Evolutionary conservation across 1,140 invertebrate species (phyloP), one percentile per base, ranked within the genome.

Genomic region (Nautilus pompilius): DNA sequence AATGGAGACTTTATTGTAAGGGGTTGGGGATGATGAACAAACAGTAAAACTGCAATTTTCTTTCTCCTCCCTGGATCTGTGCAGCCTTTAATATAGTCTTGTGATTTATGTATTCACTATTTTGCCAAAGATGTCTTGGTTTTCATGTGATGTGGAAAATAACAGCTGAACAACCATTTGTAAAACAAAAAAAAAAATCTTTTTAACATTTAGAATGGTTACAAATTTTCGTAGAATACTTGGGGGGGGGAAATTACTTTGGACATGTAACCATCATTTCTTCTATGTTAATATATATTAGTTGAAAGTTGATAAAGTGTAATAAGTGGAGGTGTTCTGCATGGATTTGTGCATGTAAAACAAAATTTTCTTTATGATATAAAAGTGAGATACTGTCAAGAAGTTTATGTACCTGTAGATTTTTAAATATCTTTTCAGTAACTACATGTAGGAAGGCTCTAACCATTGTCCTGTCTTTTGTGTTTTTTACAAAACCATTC

Each of bases 401-500:
- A 8, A 10, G 36, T 8, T n/a, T 41, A 41, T 41, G n/a, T 41
- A 41, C n/a, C 8, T 10, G 36, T 10, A 41, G 36, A 8, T 41
- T n/a, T 41, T 15, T 65, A 10, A 32, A 49, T 63, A 49, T 58
- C 66, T 61, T 81, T 80, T 63, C 76, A 84, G 81, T 87, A 8
- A 87, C 86, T 29, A 86, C 85, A 32, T 84, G 81, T 71, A 84
- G 95, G 51, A 97, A 98, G 84, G 93, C 93, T 26, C 85, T 97
- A 0, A 94, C 95, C 0, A 96, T 98, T 55, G 84, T 94, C 36
- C 85, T 97, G 62, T 97, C 95, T 1, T 98, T 98, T 83, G 64
- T 96, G 41, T 89, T 96, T 68, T 98, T 98, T 77, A 89, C 89
- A 77, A 98, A 98, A 80, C 95, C 95, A 5, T 98, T 98, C 76